Conservation (phyloP, 2,888 invertebrate species). For the Pterostichus madidus region DNA sequence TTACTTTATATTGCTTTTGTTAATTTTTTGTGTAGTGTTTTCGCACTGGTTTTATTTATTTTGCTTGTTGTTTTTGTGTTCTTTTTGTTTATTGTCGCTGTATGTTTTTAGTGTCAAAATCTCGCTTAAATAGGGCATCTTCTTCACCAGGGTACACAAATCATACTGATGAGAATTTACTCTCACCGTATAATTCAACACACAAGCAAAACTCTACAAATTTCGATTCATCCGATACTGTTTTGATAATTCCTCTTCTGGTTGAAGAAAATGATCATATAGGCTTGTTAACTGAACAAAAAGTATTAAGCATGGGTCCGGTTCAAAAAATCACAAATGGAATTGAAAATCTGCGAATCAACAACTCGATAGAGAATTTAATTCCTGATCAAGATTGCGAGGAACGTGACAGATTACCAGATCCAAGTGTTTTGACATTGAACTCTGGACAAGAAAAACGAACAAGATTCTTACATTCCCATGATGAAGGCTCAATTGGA, state of each 20-base stretch:
- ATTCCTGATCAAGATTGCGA: slow-evolving; percentile 68
- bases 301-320: slow-evolving; percentile 79
- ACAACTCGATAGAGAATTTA: slow-evolving; percentile 67
- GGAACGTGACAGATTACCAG: slow-evolving; percentile 64
- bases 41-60: slow-evolving; percentile 22
- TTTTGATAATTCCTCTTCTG: slow-evolving; percentile 85
- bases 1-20: slow-evolving; percentile 34
- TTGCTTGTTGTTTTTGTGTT: slow-evolving; percentile 39
- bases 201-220: slow-evolving; percentile 51
- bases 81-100: slow-evolving; percentile 51
- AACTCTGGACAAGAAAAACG: slow-evolving; percentile 79
- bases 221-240: slow-evolving; percentile 77
- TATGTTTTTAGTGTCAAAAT: slow-evolving; percentile 69
- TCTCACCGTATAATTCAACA: slow-evolving; percentile 27
- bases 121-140: slow-evolving; percentile 68
- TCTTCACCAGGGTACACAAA: slow-evolving; percentile 67
- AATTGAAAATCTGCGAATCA: slow-evolving; percentile 58
- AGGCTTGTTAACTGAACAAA: slow-evolving; percentile 81
- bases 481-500: slow-evolving; percentile 95
- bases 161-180: slow-evolving; percentile 49
- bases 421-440: slow-evolving; percentile 73
- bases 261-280: slow-evolving; percentile 72
- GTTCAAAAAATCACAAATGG: slow-evolving; percentile 70
- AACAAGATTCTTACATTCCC: slow-evolving; percentile 89
- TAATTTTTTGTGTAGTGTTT: slow-evolving; percentile 9